Evolutionary conservation across 2,888 invertebrate species (phyloP), one percentile per base, ranked within the genome.

Genomic region (Xiphydria camelus): DNA sequence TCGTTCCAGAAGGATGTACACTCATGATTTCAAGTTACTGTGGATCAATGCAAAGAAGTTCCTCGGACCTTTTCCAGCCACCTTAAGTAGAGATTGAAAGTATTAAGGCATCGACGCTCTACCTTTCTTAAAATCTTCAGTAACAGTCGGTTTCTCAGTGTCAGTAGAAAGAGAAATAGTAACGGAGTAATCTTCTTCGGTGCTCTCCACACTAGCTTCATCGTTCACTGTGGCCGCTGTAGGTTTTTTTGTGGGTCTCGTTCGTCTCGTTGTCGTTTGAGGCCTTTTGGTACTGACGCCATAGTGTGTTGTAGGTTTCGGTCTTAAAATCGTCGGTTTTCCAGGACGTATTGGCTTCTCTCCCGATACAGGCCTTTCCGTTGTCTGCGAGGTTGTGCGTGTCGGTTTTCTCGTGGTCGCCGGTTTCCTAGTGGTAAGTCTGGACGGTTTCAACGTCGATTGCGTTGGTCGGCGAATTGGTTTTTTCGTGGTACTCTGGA

Each of bases 231-330:
- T 59, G 5, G 59, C 58, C 4, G 68, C 69, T 1, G 73, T 58
- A 2, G 79, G 79, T 53, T 76, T 73, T 41, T 62, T 79, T 12
- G 78, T 78, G n/a, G 79, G 73, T 49, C 62, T 73, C 2, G 67
- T 61, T 14, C 68, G 64, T 39, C 64, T 73, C 4, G 66, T 68
- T 4, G 67, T 61, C 3, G 45, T 50, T 4, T 55, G 56, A 21
- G 64, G 64, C 37, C 46, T 67, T 19, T 53, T 66, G 7, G 65
- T 69, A n/a, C 56, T 59, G 6, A 26, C 18, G 9, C 34, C 20
- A 26, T 5, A 53, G 45, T 12, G 25, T 2, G 71, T 64, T 4
- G 72, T 76, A 25, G 66, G 73, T 7, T 73, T 69, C 25, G 69
- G 72, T 44, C 67, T 74, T 5, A 77, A 73, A 1, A 72, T 62